A percentile compares a stretch with the other conserved stretches of the same genome.
phyloP scores from a whole-genome alignment of 2,797 vertebrate species.

The Enteromius treurensis region DNA sequence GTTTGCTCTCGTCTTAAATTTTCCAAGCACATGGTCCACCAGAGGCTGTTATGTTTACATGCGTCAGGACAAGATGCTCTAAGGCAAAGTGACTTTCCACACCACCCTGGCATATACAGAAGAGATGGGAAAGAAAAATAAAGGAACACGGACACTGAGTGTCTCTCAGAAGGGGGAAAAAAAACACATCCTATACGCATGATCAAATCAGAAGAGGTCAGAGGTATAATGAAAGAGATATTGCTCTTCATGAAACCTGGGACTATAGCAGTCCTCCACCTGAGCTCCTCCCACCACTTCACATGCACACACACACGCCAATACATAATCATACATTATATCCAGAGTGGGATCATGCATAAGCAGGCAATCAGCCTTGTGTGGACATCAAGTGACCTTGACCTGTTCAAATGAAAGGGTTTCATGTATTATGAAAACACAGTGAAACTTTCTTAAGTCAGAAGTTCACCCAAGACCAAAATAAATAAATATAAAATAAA shows the following conservation, averaged over 20 bases:
- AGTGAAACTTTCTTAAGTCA: not conserved
- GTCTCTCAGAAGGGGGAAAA: not conserved
- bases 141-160: constrained; percentile 37
- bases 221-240: constrained; percentile 36
- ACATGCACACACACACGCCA: not conserved
- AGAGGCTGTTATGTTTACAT: constrained; percentile 51
- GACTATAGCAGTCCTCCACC: constrained; percentile 22
- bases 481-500: not conserved
- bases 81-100: constrained; percentile 55
- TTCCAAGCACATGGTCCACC: constrained; percentile 44
- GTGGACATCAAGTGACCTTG: not conserved
- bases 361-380: constrained; percentile 1
- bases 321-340: not conserved
- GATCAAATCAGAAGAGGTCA: constrained; percentile 49
- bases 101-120: constrained; percentile 6
- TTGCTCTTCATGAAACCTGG: constrained; percentile 54
- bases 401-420: not conserved
- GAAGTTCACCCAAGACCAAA: not conserved
- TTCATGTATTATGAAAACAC: not conserved
- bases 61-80: constrained; percentile 29
- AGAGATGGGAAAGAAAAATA: constrained; percentile 31
- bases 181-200: not conserved
- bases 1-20: constrained; percentile 55
- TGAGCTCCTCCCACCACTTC: constrained; percentile 25
- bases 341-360: not conserved